A percentile compares a stretch with the other conserved stretches of the same genome.
Conservation (phyloP, 2,113 vertebrate species). For the Nothocercus julius region DNA sequence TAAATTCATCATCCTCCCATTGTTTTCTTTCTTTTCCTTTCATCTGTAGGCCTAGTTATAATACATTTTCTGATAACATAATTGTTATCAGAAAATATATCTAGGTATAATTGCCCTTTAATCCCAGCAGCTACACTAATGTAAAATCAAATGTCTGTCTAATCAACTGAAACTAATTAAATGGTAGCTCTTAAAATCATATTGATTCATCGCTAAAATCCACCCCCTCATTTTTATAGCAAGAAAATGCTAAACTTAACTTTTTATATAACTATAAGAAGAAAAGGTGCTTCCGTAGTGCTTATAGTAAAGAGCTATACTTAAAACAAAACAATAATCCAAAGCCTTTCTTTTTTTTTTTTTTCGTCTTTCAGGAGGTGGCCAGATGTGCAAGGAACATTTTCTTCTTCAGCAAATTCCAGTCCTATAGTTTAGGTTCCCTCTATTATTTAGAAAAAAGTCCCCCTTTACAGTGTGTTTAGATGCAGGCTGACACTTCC, state of each 20-base stretch:
- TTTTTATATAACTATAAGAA: not conserved
- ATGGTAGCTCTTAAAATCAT: not conserved
- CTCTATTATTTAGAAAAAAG: not conserved
- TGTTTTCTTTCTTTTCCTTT: not conserved
- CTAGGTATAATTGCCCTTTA: not conserved
- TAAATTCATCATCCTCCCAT: not conserved
- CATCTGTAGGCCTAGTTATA: not conserved
- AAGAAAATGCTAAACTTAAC: not conserved
- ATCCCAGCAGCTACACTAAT: not conserved
- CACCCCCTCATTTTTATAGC: not conserved
- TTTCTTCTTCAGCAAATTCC: not conserved
- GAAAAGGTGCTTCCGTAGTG: not conserved
- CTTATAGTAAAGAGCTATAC: not conserved
- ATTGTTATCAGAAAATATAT: not conserved
- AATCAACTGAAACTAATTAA: slow-evolving; percentile 31
- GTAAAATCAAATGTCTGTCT: slow-evolving; percentile 4
- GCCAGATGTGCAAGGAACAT: not conserved
- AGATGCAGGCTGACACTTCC: not conserved
- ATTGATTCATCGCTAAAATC: slow-evolving; percentile 14
- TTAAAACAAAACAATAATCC: not conserved
- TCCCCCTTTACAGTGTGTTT: not conserved
- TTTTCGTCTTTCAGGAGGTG: not conserved
- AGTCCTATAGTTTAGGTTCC: not conserved
- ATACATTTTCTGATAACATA: not conserved
- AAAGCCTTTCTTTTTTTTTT: not conserved